Conservation (phyloP, 2,797 vertebrate species). For the Poecile montanus region DNA sequence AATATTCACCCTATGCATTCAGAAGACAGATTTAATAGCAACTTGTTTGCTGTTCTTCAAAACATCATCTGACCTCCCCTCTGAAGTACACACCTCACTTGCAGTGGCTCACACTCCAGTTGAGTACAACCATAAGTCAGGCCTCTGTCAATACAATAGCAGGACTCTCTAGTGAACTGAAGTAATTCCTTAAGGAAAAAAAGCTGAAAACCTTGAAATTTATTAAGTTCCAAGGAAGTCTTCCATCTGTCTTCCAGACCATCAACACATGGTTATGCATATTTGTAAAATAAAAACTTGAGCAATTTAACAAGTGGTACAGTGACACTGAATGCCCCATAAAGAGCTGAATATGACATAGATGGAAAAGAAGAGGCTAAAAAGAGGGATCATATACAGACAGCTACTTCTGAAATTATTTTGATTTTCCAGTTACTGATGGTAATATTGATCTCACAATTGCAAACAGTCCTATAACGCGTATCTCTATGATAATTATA, state of each 20-base stretch:
- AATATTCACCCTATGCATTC: background rate
- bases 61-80: background rate
- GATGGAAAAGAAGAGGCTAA: background rate
- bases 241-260: background rate
- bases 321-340: background rate
- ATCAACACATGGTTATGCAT: background rate
- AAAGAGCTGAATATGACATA: background rate
- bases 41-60: background rate
- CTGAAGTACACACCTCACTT: background rate
- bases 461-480: background rate
- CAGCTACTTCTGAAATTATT: background rate
- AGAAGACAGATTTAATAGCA: background rate
- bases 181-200: background rate
- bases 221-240: background rate
- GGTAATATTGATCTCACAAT: background rate
- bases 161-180: background rate
- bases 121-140: background rate
- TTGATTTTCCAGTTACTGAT: background rate
- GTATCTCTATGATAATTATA: background rate
- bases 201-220: background rate
- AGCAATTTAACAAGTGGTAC: background rate
- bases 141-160: background rate
- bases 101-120: background rate
- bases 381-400: background rate
- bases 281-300: slow-evolving; percentile 13